Percentiles rank a stretch among this genome's conserved stretches.
These are phyloP conservation scores for Harpalus rubripes DNA, from an alignment of 2,888 invertebrate species.

Conservation along the genomic window DNA sequence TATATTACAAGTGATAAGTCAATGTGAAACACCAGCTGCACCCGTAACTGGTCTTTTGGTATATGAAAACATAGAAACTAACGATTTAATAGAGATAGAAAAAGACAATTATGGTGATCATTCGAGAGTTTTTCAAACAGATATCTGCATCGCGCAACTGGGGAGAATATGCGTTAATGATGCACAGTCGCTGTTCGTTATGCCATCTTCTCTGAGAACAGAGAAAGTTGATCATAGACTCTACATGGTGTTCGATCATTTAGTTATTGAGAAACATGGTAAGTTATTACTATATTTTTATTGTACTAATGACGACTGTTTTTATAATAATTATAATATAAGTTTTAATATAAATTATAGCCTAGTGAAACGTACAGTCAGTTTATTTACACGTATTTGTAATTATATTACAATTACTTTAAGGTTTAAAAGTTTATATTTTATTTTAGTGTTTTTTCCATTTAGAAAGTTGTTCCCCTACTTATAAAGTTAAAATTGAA, in stretches of 20 bases:
- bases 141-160: slow-evolving; percentile 74
- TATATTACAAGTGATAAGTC: slow-evolving; percentile 81
- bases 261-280: slow-evolving; percentile 69
- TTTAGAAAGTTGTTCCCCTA: slow-evolving; percentile 7
- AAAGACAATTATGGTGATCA: slow-evolving; percentile 65
- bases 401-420: background rate
- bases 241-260: slow-evolving; percentile 85
- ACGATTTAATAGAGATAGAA: slow-evolving; percentile 43
- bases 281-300: slow-evolving; percentile 21
- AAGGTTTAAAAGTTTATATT: background rate
- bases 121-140: slow-evolving; percentile 72
- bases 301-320: too few species aligned
- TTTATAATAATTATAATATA: background rate
- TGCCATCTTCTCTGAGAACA: slow-evolving; percentile 79
- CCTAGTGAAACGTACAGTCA: background rate
- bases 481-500: background rate
- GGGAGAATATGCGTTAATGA: slow-evolving; percentile 82
- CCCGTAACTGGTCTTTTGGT: slow-evolving; percentile 80
- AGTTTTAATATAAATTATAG: background rate
- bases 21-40: slow-evolving; percentile 78
- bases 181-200: slow-evolving; percentile 79
- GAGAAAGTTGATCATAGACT: slow-evolving; percentile 79
- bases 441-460: background rate
- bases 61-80: slow-evolving; percentile 73
- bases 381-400: background rate